Base-by-base conservation (phyloP, 2,113 vertebrate genomes). In the Caretta caretta region DNA sequence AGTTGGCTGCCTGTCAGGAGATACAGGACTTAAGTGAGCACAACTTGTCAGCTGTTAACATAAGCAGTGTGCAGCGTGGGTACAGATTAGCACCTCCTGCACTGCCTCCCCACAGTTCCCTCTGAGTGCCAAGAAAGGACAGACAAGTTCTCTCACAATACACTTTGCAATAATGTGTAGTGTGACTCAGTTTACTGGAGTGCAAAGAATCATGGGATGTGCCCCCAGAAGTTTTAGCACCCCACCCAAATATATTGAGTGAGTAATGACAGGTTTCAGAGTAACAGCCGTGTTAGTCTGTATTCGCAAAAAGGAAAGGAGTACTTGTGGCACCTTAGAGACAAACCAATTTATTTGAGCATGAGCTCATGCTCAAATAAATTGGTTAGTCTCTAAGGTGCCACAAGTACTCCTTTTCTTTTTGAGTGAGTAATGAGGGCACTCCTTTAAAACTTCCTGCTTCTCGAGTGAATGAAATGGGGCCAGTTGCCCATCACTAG, bases 381-480 rank as follows among this genome's bases (percentile, higher is more conserved):
- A n/a, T n/a, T n/a, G n/a, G n/a, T n/a, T n/a, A n/a, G n/a, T n/a
- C n/a, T n/a, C n/a, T n/a, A n/a, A n/a, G n/a, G n/a, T n/a, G n/a
- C n/a, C n/a, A n/a, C n/a, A n/a, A n/a, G n/a, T n/a, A n/a, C n/a
- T n/a, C n/a, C n/a, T n/a, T n/a, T n/a, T n/a, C n/a, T n/a, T n/a
- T n/a, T 54, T 19, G 62, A 35, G 16, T 69, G 62, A 90, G 84
- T 88, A 95, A 91, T 0, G 5, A 97, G 86, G 94, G 88, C 81
- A 84, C 56, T 75, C 80, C 42, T 84, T 90, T 80, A 80, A 49
- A 42, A 75, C n/a, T 2, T n/a, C 78, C 91, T 91, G 42, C 24
- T 4, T 59, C 51, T 57, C 48, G 48, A 54, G 75, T 83, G 84
- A 78, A 92, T 95, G 91, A 93, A 95, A 91, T 94, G 86, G 93